Percentiles rank a stretch among this genome's conserved stretches.
phyloP scores from a whole-genome alignment of 2,888 invertebrate genomes.

The Slavum lentiscoides region DNA sequence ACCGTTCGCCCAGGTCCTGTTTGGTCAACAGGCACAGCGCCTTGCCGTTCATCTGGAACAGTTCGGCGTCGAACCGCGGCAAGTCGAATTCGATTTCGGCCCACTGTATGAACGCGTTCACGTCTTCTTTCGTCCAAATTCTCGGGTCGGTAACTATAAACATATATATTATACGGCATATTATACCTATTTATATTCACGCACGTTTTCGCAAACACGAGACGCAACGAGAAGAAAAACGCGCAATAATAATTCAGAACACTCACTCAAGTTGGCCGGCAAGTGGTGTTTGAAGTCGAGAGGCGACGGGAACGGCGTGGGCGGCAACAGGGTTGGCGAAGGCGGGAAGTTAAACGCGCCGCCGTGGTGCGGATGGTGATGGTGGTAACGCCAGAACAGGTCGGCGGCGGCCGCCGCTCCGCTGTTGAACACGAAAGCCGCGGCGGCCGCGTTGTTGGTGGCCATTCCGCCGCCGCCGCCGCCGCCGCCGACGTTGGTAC shows the following conservation, averaged over 20 bases:
- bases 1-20: slow-evolving; percentile 85
- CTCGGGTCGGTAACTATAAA: slow-evolving; percentile 78
- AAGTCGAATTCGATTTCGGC: slow-evolving; percentile 90
- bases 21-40: slow-evolving; percentile 88
- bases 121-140: slow-evolving; percentile 88
- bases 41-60: slow-evolving; percentile 97
- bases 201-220: too few species aligned
- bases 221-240: neutral
- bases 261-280: slow-evolving; percentile 71
- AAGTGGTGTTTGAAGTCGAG: slow-evolving; percentile 85
- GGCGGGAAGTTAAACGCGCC: slow-evolving; percentile 69
- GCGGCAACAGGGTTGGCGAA: slow-evolving; percentile 63
- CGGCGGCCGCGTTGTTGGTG: slow-evolving; percentile 45
- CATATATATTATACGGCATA: too few species aligned
- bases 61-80: slow-evolving; percentile 87
- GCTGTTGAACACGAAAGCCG: slow-evolving; percentile 48
- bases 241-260: neutral
- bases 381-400: slow-evolving; percentile 83
- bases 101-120: slow-evolving; percentile 83
- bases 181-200: too few species aligned
- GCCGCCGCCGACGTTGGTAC: neutral
- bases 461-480: slow-evolving; percentile 16
- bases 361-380: slow-evolving; percentile 47
- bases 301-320: slow-evolving; percentile 67
- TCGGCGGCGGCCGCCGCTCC: slow-evolving; percentile 63